phyloP scores from a whole-genome alignment of 2,797 vertebrate species.

The Zalophus californianus region DNA sequence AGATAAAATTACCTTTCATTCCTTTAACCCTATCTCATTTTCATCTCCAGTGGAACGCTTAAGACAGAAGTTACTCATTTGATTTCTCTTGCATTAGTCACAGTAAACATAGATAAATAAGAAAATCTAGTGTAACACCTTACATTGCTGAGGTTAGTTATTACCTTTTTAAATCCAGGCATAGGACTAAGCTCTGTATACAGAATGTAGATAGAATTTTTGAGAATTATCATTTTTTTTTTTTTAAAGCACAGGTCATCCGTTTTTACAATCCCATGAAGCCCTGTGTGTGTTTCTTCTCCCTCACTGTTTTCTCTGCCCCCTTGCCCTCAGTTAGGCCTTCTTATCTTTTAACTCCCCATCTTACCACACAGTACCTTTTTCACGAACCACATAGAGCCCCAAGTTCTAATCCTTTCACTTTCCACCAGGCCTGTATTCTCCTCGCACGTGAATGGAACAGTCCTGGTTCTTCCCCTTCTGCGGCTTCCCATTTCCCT shows the following conservation, averaged over 20 bases:
- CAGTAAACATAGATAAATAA: conserved; percentile 23
- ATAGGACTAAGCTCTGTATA: neutral
- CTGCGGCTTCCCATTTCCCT: neutral
- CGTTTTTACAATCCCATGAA: neutral
- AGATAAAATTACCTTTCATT: neutral
- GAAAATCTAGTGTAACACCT: neutral
- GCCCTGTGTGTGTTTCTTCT: neutral
- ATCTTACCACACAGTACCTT: neutral
- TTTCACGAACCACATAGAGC: neutral
- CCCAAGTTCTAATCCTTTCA: neutral
- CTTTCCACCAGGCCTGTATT: neutral
- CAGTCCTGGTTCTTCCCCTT: neutral
- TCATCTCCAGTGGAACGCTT: neutral
- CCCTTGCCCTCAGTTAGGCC: neutral
- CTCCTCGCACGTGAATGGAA: neutral
- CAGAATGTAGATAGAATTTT: neutral
- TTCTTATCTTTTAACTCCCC: neutral
- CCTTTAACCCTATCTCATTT: neutral
- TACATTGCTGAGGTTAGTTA: conserved; percentile 15
- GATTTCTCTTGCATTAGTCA: neutral
- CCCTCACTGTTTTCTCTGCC: neutral
- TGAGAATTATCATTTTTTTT: neutral
- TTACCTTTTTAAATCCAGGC: neutral
- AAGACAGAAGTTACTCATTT: conserved; percentile 51
- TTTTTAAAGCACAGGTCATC: neutral